phyloP scores from a whole-genome alignment of 2,797 vertebrate species.

The Microctenopoma stevenorrisi region DNA sequence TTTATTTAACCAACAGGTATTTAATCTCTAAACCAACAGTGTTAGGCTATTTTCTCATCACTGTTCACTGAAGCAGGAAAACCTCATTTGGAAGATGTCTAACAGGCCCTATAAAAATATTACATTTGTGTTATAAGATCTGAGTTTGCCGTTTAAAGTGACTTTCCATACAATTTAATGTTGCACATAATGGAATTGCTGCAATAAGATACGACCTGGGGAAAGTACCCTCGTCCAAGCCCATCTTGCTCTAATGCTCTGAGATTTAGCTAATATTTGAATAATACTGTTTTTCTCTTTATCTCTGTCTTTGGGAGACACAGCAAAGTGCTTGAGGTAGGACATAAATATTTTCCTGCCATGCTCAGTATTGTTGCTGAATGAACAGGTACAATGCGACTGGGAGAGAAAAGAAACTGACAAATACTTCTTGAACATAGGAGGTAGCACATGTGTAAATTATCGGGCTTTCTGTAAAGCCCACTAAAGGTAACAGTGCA shows the following conservation, averaged over 20 bases:
- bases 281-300: conserved; percentile 27
- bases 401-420: not conserved
- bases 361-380: not conserved
- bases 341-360: not conserved
- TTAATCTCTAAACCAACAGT: not conserved
- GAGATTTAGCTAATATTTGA: conserved; percentile 33
- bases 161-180: conserved; percentile 47
- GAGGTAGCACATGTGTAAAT: conserved; percentile 23
- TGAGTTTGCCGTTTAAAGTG: conserved; percentile 5
- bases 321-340: not conserved
- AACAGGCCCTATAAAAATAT: not conserved
- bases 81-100: not conserved
- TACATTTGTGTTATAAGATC: not conserved
- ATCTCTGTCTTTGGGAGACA: not conserved
- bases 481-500: not conserved
- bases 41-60: not conserved
- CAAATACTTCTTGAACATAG: not conserved
- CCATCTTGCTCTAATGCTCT: conserved; percentile 19
- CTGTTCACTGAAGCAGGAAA: not conserved
- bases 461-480: not conserved
- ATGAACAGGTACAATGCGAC: not conserved
- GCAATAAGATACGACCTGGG: not conserved
- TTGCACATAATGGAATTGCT: conserved; percentile 15
- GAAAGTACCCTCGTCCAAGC: conserved; percentile 2
- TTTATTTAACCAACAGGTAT: too few species aligned